Evolutionary conservation across 2,888 invertebrate species (phyloP).

Genomic region (Cistogaster globosa): DNA sequence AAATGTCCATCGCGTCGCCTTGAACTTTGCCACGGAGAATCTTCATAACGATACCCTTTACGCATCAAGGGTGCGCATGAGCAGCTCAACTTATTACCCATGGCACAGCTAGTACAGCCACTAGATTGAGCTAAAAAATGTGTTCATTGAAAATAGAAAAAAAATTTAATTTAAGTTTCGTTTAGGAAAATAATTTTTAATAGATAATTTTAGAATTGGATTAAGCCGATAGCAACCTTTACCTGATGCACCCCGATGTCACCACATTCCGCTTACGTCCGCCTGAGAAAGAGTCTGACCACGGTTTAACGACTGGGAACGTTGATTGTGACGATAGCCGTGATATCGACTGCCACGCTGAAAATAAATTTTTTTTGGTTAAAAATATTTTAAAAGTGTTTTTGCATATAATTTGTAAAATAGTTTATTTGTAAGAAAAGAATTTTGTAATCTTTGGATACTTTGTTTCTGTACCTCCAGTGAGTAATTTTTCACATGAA

Average conservation of each 20-base stretch:
- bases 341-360: slow-evolving; percentile 86
- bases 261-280: slow-evolving; percentile 89
- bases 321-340: slow-evolving; percentile 87
- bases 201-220: slow-evolving; percentile 27
- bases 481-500: too few species aligned
- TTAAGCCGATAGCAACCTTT: slow-evolving; percentile 74
- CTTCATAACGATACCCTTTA: slow-evolving; percentile 97
- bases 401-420: background rate
- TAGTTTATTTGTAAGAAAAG: background rate
- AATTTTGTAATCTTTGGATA: too few species aligned
- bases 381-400: too few species aligned
- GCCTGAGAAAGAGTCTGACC: slow-evolving; percentile 88
- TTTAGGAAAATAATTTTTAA: slow-evolving; percentile 5
- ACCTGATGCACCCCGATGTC: slow-evolving; percentile 91
- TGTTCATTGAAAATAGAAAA: background rate
- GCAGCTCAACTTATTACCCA: slow-evolving; percentile 99
- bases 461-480: too few species aligned
- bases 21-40: slow-evolving; percentile 97
- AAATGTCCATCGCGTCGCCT: slow-evolving; percentile 93
- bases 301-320: slow-evolving; percentile 90
- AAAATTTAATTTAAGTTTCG: slow-evolving; percentile 20
- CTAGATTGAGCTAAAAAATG: slow-evolving; percentile 81
- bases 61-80: slow-evolving; percentile 98
- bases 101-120: slow-evolving; percentile 86
- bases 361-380: slow-evolving; percentile 41